Evolutionary conservation across 1,140 invertebrate genomes (phyloP).

Genomic region (Saccostrea glomerata): DNA sequence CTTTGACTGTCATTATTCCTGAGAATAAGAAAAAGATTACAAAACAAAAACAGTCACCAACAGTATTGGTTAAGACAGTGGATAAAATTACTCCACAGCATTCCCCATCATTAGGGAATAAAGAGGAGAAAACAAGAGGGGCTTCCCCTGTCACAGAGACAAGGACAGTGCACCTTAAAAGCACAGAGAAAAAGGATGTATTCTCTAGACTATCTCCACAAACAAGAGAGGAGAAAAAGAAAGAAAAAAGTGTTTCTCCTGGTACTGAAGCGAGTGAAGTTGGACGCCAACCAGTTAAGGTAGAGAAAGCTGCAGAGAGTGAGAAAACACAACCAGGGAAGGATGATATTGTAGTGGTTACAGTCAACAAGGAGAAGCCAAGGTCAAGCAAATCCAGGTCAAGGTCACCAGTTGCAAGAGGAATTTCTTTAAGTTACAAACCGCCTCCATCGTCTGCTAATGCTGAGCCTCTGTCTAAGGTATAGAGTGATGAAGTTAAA

Average conservation of each 20-base stretch:
- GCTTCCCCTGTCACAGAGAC: neutral
- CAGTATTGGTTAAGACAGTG: neutral
- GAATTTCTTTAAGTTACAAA: neutral
- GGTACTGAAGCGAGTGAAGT: neutral
- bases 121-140: neutral
- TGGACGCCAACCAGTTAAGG: neutral
- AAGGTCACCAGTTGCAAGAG: neutral
- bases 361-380: neutral
- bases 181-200: neutral
- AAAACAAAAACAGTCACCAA: neutral
- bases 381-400: constrained; percentile 7
- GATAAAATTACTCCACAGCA: neutral
- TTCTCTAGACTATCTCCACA: constrained; percentile 4
- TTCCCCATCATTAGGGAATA: neutral
- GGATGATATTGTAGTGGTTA: neutral
- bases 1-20: neutral
- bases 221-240: neutral
- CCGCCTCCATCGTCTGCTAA: neutral
- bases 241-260: neutral
- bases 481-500: neutral
- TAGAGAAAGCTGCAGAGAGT: neutral
- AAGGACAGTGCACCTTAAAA: neutral
- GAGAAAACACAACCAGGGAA: neutral
- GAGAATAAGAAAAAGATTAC: neutral
- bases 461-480: neutral